phyloP scores from a whole-genome alignment of 2,888 invertebrate genomes.

The Monopis laevigella region DNA sequence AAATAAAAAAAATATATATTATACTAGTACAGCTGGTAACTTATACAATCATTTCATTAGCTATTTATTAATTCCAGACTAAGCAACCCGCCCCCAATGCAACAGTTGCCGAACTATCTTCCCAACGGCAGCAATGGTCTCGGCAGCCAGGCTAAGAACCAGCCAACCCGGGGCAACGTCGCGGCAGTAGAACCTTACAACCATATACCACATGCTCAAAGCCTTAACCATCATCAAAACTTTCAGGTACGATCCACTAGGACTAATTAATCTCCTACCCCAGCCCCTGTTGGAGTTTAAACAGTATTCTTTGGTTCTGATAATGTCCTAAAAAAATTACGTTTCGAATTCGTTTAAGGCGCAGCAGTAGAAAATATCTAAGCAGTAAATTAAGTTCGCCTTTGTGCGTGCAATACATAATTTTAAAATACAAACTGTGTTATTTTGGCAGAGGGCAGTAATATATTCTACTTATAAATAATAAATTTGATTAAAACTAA shows the following conservation, averaged over 20 bases:
- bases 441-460: too few relatives aligned
- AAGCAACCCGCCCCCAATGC: constrained; percentile 54
- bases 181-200: constrained; percentile 90
- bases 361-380: too few relatives aligned
- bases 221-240: constrained; percentile 52
- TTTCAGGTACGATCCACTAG: constrained; percentile 48
- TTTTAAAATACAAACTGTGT: too few relatives aligned
- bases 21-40: too few relatives aligned
- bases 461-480: too few relatives aligned
- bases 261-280: too few relatives aligned
- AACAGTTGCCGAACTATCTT: constrained; percentile 56
- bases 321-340: neutral
- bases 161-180: constrained; percentile 77
- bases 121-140: constrained; percentile 33
- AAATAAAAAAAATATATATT: too few relatives aligned
- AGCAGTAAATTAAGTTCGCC: too few relatives aligned
- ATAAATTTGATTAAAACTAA: too few relatives aligned
- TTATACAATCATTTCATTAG: too few relatives aligned
- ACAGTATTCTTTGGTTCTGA: neutral
- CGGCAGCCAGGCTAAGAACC: constrained; percentile 57
- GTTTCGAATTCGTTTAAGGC: neutral
- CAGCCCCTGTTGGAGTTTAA: too few relatives aligned
- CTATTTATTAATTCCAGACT: constrained; percentile 51
- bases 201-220: constrained; percentile 78
- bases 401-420: too few relatives aligned